Base-by-base conservation (phyloP, 2,797 vertebrate species). In the Coracias cyanogaster region DNA sequence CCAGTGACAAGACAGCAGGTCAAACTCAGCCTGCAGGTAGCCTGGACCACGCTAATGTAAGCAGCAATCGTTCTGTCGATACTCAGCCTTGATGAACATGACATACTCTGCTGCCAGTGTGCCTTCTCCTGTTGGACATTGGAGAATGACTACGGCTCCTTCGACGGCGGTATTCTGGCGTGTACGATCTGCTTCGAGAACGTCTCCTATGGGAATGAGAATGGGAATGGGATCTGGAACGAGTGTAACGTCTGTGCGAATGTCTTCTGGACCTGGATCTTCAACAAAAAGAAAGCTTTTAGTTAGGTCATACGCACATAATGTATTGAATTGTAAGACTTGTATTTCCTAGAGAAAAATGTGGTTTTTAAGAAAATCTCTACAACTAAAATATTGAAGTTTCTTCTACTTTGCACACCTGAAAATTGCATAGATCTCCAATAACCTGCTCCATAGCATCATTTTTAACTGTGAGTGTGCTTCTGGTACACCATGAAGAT, bases 121-220 rank as follows among this genome's bases (percentile, higher is more conserved):
- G 98, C 87, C 98, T 98, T 88, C 98, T 98, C 48, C 98, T 98
- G 97, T 98, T 99, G 33, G 99, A 99, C 98, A 98, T 98, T 17
- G 99, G 99, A n/a, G 99, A 99, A 37, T 98, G 98, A 96, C 99
- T 99, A 89, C 98, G 98, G 97, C 99, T 99, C 95, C 98, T 98
- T 92, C 98, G 98, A 76, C 99, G 98, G 3, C 98, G 98, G 94
- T 99, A 99, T 20, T 99, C 99, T 9, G 98, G 99, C 3, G 99
- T 99, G 88, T 99, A 99, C 1, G 99, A 99, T 88, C 98, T 98
- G 96, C 99, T 99, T 86, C 98, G 98, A 90, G 99, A 99, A 87
- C 98, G 98, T 91, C 98, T 99, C 92, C 98, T 98, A 49, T 99
- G 98, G 91, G 99, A 99, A 95, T 98, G 98, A 86, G 99, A 99